Percentiles rank a stretch among this genome's conserved stretches.
Evolutionary conservation across 2,113 vertebrate genomes (phyloP).

Genomic region (Oreotrochilus melanogaster): DNA sequence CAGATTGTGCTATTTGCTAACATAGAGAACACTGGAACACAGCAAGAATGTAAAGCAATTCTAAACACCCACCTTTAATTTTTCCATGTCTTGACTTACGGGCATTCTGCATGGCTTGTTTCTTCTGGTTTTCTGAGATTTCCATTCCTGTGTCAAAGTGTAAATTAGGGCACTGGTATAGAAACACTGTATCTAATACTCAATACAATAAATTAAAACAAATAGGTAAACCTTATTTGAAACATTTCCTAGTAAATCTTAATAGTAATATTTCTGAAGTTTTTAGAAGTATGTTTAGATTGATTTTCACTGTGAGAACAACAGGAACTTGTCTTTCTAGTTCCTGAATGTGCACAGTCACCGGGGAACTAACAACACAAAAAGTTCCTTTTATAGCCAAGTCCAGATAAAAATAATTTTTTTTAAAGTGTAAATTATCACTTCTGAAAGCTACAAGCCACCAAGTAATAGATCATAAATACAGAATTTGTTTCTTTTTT

Average conservation of each 20-base stretch:
- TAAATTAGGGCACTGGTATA: background rate
- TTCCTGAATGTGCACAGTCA: background rate
- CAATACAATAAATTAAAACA: background rate
- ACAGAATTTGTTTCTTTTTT: background rate
- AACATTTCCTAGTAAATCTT: background rate
- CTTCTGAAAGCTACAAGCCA: background rate
- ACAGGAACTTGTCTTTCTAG: background rate
- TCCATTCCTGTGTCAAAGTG: slow-evolving; percentile 87
- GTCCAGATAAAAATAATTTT: background rate
- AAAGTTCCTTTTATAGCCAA: background rate
- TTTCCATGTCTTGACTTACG: slow-evolving; percentile 91
- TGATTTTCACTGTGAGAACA: background rate
- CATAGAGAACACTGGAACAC: background rate
- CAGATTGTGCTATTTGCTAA: background rate
- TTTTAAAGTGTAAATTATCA: background rate
- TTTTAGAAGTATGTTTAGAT: background rate
- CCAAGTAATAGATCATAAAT: background rate
- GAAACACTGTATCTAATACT: background rate
- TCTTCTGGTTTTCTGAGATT: slow-evolving; percentile 93
- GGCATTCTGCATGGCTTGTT: slow-evolving; percentile 92
- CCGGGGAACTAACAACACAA: background rate
- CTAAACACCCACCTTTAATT: slow-evolving; percentile 85
- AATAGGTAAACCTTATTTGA: background rate
- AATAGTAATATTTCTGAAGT: background rate
- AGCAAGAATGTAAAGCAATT: background rate